Evolutionary conservation across 2,113 vertebrate species (phyloP).

Genomic region (Myotis yumanensis): DNA sequence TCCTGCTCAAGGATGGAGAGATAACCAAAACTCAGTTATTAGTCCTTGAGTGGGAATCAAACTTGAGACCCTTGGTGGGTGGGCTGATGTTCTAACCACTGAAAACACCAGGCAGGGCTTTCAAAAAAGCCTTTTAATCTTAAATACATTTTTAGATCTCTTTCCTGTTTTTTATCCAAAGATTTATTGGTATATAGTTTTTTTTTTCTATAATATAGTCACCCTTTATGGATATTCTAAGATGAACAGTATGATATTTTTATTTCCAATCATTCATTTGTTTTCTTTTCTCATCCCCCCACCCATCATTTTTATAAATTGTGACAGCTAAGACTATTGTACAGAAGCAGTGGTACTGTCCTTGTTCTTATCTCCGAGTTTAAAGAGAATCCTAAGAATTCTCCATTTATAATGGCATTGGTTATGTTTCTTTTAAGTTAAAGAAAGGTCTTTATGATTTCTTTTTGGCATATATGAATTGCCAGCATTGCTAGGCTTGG

Average conservation of each 20-base stretch:
- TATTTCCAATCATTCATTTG: neutral
- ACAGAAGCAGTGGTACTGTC: neutral
- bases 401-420: neutral
- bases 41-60: too few relatives aligned
- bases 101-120: too few relatives aligned
- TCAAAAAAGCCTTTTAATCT: neutral
- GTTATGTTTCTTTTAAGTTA: too few relatives aligned
- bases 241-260: neutral
- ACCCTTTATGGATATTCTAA: neutral
- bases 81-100: too few relatives aligned
- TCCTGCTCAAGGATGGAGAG: too few relatives aligned
- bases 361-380: neutral
- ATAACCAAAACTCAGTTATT: too few relatives aligned
- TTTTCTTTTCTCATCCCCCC: neutral
- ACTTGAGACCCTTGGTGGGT: too few relatives aligned
- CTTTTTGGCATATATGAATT: too few relatives aligned
- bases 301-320: neutral
- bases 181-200: neutral
- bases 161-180: neutral
- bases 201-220: neutral
- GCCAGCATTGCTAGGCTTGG: too few relatives aligned
- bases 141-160: neutral
- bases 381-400: neutral
- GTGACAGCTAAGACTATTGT: too few relatives aligned
- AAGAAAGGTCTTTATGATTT: too few relatives aligned